A percentile compares a stretch with the other conserved stretches of the same genome.
These are phyloP conservation scores for Polydrusus pterygomalis DNA, from an alignment of 2,888 invertebrate species.

Conservation along the genomic window DNA sequence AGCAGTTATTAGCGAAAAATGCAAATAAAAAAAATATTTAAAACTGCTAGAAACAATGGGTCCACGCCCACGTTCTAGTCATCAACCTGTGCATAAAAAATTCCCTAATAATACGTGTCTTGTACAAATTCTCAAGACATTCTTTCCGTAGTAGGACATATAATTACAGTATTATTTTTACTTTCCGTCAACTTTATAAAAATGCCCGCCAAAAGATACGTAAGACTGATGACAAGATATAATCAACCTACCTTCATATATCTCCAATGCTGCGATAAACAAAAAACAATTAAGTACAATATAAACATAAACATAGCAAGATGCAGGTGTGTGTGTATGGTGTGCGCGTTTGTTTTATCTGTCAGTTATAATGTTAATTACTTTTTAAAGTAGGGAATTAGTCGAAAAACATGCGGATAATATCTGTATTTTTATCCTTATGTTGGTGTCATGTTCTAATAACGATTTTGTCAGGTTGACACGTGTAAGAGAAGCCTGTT, in stretches of 20 bases:
- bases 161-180: slow-evolving; percentile 33
- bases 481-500: too few relatives aligned
- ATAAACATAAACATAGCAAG: slow-evolving; percentile 32
- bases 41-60: slow-evolving; percentile 30
- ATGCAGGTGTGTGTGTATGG: slow-evolving; percentile 21
- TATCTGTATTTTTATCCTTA: too few relatives aligned
- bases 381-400: background rate
- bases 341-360: slow-evolving; percentile 11
- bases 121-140: slow-evolving; percentile 3
- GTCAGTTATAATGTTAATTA: background rate
- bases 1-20: background rate
- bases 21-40: slow-evolving; percentile 3
- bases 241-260: slow-evolving; percentile 83
- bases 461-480: too few relatives aligned
- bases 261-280: slow-evolving; percentile 84
- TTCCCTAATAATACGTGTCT: slow-evolving; percentile 12
- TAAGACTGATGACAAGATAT: slow-evolving; percentile 24
- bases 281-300: slow-evolving; percentile 67
- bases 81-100: slow-evolving; percentile 31
- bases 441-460: too few relatives aligned
- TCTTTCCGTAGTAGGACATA: slow-evolving; percentile 21
- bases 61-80: slow-evolving; percentile 16
- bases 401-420: too few relatives aligned
- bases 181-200: slow-evolving; percentile 7
- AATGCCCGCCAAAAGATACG: slow-evolving; percentile 22